Evolutionary conservation across 2,888 invertebrate genomes (phyloP), one percentile per base, ranked within the genome.

Genomic region (Dicycla oo): DNA sequence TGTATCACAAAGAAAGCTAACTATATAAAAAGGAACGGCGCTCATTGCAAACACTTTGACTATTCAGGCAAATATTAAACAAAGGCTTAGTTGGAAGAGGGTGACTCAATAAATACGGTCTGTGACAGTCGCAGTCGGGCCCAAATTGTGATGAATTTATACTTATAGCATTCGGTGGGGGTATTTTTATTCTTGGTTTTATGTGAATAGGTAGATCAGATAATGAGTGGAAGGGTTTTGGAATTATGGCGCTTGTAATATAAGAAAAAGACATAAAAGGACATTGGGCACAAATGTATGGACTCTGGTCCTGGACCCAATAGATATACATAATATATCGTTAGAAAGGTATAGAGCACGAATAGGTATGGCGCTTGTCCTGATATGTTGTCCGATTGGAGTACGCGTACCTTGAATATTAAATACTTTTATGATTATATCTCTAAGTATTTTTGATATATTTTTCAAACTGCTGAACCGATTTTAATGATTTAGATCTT

Each of bases 1-100:
- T 56, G 26, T 78, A 30, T 38, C 26, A 54, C 26, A 75, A 47
- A 65, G 64, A 69, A 69, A 47, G 34, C 4, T 3, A 57, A 56
- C 38, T 57, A 43, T 57, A 43, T 43, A 61, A 64, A 65, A 77
- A 67, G 43, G 11, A 40, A 54, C 13, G n/a, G 23, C 54, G 18
- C 61, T 65, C 79, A 65, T 78, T 69, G 64, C 38, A 20, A 78
- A 54, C n/a, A 34, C 83, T 81, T 78, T 82, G 82, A 74, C 83
- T 62, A 51, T 13, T 69, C 53, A 61, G 26, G 68, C 65, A 66
- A 65, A 75, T 82, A 73, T 74, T 74, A 78, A 82, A 83, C 78
- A 81, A 80, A 77, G 69, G 60, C 62, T 69, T 58, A 53, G 62
- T 47, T 64, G 75, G 81, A 82, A 69, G 64, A 83, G 82, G 84